phyloP scores from a whole-genome alignment of 2,888 invertebrate species.

The Chaetoderma sp. region DNA sequence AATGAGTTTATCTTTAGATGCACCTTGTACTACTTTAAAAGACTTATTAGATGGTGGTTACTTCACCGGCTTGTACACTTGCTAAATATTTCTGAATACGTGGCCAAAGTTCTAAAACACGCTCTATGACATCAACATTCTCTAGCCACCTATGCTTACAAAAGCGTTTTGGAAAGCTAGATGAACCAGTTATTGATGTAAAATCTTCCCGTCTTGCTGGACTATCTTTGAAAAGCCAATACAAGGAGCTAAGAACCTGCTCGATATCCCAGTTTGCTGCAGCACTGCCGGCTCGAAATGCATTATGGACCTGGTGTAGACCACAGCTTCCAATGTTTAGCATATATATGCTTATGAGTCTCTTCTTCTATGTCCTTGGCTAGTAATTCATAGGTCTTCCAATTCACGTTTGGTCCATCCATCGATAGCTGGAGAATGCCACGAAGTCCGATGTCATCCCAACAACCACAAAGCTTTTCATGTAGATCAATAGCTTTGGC shows the following conservation, averaged over 20 bases:
- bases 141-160: constrained; percentile 25
- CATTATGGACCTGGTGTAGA: constrained; percentile 51
- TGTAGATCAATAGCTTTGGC: no score
- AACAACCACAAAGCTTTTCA: no score
- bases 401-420: no score
- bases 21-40: not conserved
- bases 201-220: constrained; percentile 22
- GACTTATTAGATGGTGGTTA: constrained; percentile 12
- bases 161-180: constrained; percentile 10
- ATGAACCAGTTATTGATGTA: not conserved
- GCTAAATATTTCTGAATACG: constrained; percentile 1
- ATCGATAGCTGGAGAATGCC: no score
- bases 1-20: not conserved
- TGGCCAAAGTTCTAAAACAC: constrained; percentile 14
- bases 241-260: not conserved
- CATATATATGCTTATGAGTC: no score
- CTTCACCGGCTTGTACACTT: not conserved
- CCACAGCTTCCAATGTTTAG: constrained; percentile 53
- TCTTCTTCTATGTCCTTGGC: no score
- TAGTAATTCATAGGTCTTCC: no score
- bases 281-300: constrained; percentile 47
- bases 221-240: constrained; percentile 11
- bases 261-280: constrained; percentile 37
- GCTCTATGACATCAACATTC: constrained; percentile 12
- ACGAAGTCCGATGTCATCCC: no score